Evolutionary conservation across 2,888 invertebrate species (phyloP), one percentile per base, ranked within the genome.

Genomic region (Toxonevra muliebris): DNA sequence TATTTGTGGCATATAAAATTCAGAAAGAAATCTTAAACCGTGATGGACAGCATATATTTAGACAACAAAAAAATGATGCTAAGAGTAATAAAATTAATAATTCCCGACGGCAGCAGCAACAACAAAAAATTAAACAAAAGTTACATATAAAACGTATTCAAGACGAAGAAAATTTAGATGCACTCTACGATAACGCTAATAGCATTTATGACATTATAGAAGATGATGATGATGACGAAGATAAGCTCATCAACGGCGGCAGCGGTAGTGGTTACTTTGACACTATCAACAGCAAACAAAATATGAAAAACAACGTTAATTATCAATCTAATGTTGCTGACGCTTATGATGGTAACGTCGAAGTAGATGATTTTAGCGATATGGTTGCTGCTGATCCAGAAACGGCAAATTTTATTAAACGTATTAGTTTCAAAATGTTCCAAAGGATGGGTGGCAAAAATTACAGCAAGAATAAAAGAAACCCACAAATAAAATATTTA

Each of bases 221-320:
- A 40, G 17, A 45, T 55, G 17, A 60, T 15, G 53, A 30, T 42
- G 61, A 13, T 1, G 15, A 53, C 5, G 43, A 13, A 12, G 17
- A 10, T 12, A 19, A 7, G 10, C n/a, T 13, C 2, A 19, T 11
- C 15, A 17, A 42, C 50, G 2, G 10, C 0, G 73, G 69, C n/a
- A 77, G 76, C 60, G 77, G 77, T 10, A 77, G 77, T 57, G 77
- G 77, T 20, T 72, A 75, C 58, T 76, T 73, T 50, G 68, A 63
- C 43, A 63, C 72, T 43, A 73, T 75, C 15, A 42, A 15, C 15
- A 5, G 8, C 19, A 45, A 12, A n/a, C 11, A n/a, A n/a, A 57
- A 13, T 15, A 40, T 19, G 12, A 13, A 53, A n/a, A 11, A 2
- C 53, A 53, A 30, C 7, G 2, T 30, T 7, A 4, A 30, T 30